Conservation (phyloP, 2,797 vertebrate genomes). For the Lemur catta region DNA sequence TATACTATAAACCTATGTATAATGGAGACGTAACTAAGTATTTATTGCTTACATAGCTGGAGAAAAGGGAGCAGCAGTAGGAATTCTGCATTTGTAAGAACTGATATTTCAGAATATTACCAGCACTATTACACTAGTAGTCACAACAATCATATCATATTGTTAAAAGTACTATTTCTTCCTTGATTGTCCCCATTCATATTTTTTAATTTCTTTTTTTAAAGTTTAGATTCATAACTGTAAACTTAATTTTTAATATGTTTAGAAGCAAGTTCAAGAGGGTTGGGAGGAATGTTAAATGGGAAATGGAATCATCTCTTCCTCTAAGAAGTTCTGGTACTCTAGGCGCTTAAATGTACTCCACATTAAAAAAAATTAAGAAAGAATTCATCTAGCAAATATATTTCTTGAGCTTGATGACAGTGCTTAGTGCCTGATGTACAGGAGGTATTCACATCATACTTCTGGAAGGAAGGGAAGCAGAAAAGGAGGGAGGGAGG, state of each 20-base stretch:
- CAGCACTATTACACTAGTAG: neutral
- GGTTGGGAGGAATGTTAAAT: neutral
- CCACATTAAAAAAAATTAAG: neutral
- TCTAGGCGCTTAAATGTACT: neutral
- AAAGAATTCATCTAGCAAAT: neutral
- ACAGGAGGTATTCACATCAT: neutral
- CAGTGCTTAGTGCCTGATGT: neutral
- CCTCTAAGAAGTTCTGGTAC: neutral
- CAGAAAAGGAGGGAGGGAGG: neutral
- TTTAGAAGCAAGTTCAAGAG: neutral
- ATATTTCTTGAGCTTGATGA: neutral
- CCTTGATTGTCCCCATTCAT: neutral
- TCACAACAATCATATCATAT: neutral
- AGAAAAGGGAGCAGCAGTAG: too few species aligned
- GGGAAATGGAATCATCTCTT: neutral
- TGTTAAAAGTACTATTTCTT: neutral
- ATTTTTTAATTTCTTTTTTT: neutral
- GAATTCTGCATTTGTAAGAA: constrained; percentile 8
- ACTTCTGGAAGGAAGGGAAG: neutral
- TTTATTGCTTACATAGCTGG: neutral
- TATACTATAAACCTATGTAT: neutral
- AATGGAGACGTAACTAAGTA: constrained; percentile 26
- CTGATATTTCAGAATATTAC: neutral
- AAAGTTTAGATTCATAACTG: neutral
- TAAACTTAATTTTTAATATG: neutral